phyloP scores from a whole-genome alignment of 2,888 invertebrate genomes.

The Heliconius charithonia region DNA sequence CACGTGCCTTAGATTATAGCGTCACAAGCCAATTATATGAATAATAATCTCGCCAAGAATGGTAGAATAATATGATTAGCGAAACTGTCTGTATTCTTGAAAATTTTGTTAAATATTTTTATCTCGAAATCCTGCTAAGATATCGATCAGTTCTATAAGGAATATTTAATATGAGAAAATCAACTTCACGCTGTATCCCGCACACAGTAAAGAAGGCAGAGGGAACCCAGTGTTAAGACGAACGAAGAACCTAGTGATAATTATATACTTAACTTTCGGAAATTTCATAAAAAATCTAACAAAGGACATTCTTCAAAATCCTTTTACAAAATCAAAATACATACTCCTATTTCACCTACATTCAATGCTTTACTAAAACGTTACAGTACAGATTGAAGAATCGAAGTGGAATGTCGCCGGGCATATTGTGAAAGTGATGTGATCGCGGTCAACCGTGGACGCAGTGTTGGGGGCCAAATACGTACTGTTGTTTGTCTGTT shows the following conservation, averaged over 20 bases:
- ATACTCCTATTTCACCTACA: not conserved
- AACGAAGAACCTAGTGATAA: no score
- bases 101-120: not conserved
- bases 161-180: no score
- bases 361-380: conserved; percentile 5
- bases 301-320: not conserved
- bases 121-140: not conserved
- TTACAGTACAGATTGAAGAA: conserved; percentile 30
- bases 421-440: conserved; percentile 45
- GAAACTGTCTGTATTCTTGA: not conserved
- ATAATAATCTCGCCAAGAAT: not conserved
- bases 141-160: not conserved
- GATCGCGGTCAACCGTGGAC: conserved; percentile 44
- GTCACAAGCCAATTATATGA: conserved; percentile 21
- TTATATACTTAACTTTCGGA: no score
- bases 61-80: not conserved
- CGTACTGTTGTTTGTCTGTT: conserved; percentile 24
- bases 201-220: no score
- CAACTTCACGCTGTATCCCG: no score
- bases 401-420: conserved; percentile 40
- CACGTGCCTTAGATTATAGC: conserved; percentile 23
- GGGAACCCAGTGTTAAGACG: no score
- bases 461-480: conserved; percentile 32
- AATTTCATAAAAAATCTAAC: not conserved
- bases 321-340: not conserved